Conservation (phyloP, 2,113 vertebrate species). For the Cyphomyrus plagiostoma region DNA sequence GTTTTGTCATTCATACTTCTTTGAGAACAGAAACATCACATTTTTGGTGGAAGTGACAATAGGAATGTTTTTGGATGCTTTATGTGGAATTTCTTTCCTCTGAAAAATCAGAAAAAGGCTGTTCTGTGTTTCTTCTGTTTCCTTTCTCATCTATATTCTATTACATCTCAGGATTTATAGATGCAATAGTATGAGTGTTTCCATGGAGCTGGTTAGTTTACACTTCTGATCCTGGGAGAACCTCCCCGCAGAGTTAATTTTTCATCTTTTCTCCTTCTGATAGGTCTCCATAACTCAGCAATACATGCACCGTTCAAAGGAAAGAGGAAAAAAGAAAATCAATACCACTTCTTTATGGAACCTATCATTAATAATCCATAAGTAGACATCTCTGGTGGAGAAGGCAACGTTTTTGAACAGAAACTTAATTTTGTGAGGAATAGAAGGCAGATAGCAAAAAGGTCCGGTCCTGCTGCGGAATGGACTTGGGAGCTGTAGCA, state of each 20-base stretch:
- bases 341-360: conserved; percentile 45
- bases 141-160: conserved; percentile 8
- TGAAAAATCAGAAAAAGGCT: conserved; percentile 31
- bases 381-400: conserved; percentile 40
- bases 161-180: conserved; percentile 26
- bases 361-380: conserved; percentile 61
- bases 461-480: background rate
- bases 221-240: conserved; percentile 47
- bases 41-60: conserved; percentile 27
- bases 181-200: conserved; percentile 24
- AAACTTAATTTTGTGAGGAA: conserved; percentile 24
- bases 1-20: conserved; percentile 25
- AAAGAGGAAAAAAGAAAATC: conserved; percentile 49
- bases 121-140: conserved; percentile 23
- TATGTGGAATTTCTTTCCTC: conserved; percentile 33
- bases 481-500: no score
- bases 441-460: conserved; percentile 16
- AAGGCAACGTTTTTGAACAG: conserved; percentile 35
- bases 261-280: conserved; percentile 49
- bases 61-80: conserved; percentile 43
- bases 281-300: conserved; percentile 48
- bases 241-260: conserved; percentile 39
- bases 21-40: conserved; percentile 17
- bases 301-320: conserved; percentile 57
- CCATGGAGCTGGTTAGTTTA: conserved; percentile 17